Conservation (phyloP, 2,113 vertebrate genomes). For the Platycercus adscitus region DNA sequence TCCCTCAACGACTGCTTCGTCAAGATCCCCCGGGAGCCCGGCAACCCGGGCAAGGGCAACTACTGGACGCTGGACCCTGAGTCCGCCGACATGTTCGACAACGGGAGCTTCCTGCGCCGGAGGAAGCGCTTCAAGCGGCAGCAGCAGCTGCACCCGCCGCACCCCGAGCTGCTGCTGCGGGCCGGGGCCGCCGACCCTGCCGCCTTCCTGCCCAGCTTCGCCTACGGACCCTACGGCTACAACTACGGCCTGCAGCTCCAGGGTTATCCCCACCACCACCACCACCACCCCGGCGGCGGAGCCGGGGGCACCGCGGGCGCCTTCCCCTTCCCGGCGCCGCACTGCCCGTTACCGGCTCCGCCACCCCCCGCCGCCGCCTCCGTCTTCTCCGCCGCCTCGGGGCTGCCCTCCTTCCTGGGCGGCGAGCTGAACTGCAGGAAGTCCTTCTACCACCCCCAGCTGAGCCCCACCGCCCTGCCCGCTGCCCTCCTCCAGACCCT, state of each 20-base stretch:
- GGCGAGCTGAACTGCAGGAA: slow-evolving; percentile 83
- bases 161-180: slow-evolving; percentile 82
- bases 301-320: slow-evolving; percentile 62
- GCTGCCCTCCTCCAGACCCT: slow-evolving; percentile 82
- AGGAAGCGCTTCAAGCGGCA: slow-evolving; percentile 94
- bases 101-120: slow-evolving; percentile 90
- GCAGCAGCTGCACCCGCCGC: slow-evolving; percentile 73
- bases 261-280: slow-evolving; percentile 78
- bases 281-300: slow-evolving; percentile 27
- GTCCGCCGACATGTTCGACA: slow-evolving; percentile 98
- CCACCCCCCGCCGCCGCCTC: slow-evolving; percentile 80
- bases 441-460: slow-evolving; percentile 78
- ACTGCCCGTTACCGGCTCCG: slow-evolving; percentile 80
- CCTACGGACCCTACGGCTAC: slow-evolving; percentile 94
- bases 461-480: slow-evolving; percentile 74
- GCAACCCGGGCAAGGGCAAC: slow-evolving; percentile 98
- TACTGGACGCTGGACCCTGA: slow-evolving; percentile 99
- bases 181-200: slow-evolving; percentile 82
- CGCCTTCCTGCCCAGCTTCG: slow-evolving; percentile 92
- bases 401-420: slow-evolving; percentile 86
- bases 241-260: slow-evolving; percentile 94
- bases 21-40: no score
- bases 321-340: slow-evolving; percentile 86
- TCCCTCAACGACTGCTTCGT: no score
- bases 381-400: slow-evolving; percentile 82